Evolutionary conservation across 2,113 vertebrate species (phyloP).

Genomic region (Calyptomena viridis): DNA sequence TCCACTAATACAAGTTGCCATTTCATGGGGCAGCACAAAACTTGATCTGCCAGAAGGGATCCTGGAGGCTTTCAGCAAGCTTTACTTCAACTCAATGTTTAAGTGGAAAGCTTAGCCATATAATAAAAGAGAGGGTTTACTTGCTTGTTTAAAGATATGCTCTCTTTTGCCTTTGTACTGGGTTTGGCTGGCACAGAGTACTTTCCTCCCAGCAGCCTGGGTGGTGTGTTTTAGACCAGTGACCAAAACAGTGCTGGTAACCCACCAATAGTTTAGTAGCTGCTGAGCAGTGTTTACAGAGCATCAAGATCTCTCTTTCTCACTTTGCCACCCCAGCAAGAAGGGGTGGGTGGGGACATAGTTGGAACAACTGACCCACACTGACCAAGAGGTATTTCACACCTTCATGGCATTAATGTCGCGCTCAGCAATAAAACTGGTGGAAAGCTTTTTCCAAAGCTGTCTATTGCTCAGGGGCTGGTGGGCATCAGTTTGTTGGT

Average conservation of each 20-base stretch:
- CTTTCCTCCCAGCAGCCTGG: background rate
- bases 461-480: background rate
- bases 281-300: background rate
- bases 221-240: background rate
- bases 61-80: background rate
- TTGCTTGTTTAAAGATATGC: background rate
- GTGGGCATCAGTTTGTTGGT: background rate
- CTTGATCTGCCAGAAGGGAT: background rate
- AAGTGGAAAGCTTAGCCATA: background rate
- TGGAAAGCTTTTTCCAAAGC: background rate
- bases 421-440: background rate
- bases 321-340: background rate
- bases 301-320: background rate
- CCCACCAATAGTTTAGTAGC: background rate
- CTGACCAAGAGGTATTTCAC: background rate
- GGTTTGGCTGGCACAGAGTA: background rate
- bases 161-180: background rate
- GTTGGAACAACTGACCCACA: background rate
- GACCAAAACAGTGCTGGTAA: background rate
- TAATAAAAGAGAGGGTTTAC: background rate
- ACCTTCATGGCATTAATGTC: background rate
- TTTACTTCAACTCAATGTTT: background rate
- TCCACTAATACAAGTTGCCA: background rate
- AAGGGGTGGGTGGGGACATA: fast-evolving
- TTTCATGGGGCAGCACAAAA: background rate